Evolutionary conservation across 2,888 invertebrate genomes (phyloP), one percentile per base, ranked within the genome.

Genomic region (Congeria kusceri): DNA sequence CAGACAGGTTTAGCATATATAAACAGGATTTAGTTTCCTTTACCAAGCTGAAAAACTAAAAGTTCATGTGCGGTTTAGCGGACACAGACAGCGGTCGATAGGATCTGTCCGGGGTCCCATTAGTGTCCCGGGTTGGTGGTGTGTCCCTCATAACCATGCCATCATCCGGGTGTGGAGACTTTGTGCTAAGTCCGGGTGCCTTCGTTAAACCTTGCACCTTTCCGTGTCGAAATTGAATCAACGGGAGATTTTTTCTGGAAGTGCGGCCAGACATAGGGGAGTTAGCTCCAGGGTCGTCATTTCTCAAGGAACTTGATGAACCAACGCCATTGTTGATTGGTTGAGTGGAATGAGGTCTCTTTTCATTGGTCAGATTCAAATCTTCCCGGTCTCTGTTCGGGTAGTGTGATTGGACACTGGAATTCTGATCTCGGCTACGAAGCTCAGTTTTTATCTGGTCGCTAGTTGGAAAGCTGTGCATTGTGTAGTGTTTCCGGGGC

Each of bases 91-190:
- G 56, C 3, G 82, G 72, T 15, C 82, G 46, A 39, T 82, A 78
- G 58, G 64, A 61, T 23, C 71, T 57, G n/a, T 78, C 78, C 23
- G 71, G 64, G 9, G 72, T 64, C 9, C 63, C 71, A 0, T 63
- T 27, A 18, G 59, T 68, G 56, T 80, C 77, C 23, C 67, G 25
- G 5, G 74, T 66, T 7, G 81, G 77, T 39, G 77, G 77, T 20
- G 77, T 77, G 58, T 77, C 77, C 32, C 72, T 39, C 20, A 62
- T 53, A 20, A 77, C 49, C 32, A 77, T 58, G 4, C 62, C 57
- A 28, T 82, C 78, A 11, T 82, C 82, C 3, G 77, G 78, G 29
- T 82, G 82, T n/a, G 82, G 82, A 3, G 82, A 82, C 58, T 82
- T 82, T 65, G 72, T 78, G 62, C 58, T 82, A 0, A 69, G 59